A percentile compares a stretch with the other conserved stretches of the same genome.
phyloP scores from a whole-genome alignment of 2,888 invertebrate genomes.

The Tryphoninae sp. region DNA sequence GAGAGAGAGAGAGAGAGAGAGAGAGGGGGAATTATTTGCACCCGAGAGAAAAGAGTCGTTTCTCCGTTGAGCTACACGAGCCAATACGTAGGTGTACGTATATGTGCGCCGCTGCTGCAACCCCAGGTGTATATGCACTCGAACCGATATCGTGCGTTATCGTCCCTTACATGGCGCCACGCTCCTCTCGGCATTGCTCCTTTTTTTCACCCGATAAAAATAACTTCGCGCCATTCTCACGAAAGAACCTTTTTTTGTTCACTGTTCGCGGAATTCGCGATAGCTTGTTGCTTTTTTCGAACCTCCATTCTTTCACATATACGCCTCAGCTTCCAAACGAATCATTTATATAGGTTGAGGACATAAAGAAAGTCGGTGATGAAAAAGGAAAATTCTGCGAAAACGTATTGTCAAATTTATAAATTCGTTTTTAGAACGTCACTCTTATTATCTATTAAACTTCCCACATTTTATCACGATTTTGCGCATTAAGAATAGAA shows the following conservation, averaged over 20 bases:
- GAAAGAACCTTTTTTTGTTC: constrained; percentile 26
- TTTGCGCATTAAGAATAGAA: background rate
- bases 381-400: too few species aligned
- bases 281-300: constrained; percentile 73
- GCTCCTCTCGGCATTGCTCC: constrained; percentile 22
- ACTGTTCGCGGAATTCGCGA: constrained; percentile 50
- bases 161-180: constrained; percentile 42
- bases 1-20: too few species aligned
- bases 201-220: constrained; percentile 29
- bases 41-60: constrained; percentile 58
- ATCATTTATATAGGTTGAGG: too few species aligned
- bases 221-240: constrained; percentile 41
- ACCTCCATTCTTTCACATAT: constrained; percentile 37
- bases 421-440: too few species aligned
- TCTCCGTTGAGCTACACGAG: constrained; percentile 44
- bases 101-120: constrained; percentile 29
- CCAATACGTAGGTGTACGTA: constrained; percentile 32
- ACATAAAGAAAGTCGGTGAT: too few species aligned
- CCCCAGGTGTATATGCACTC: constrained; percentile 60
- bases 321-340: too few species aligned
- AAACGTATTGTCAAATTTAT: too few species aligned
- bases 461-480: background rate
- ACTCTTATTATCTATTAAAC: background rate
- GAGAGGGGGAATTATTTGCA: constrained; percentile 42
- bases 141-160: constrained; percentile 63